Evolutionary conservation across 2,888 invertebrate genomes (phyloP), one percentile per base, ranked within the genome.

Genomic region (Unio pictorum): DNA sequence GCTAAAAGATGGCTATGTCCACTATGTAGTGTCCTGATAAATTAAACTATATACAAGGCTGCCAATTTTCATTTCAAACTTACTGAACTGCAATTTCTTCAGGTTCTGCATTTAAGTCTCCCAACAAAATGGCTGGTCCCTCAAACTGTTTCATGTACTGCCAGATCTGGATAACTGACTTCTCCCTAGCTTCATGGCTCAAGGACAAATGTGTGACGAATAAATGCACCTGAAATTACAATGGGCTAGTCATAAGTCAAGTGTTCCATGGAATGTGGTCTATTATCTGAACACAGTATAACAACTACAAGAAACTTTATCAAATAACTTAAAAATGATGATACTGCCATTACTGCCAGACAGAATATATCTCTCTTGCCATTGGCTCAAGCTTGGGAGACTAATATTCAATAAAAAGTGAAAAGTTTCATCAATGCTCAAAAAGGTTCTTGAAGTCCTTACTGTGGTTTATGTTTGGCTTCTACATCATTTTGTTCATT

Each of bases 21-120:
- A 30, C 5, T 30, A 30, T 30, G 30, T 30, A 30, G 34, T 45
- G 45, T 11, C 45, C 11, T 15, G 45, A 45, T 45, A 15, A 45
- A 45, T 11, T 2, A 15, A 45, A 15, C 45, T 15, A 15, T 45
- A 45, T 45, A 11, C 11, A 45, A 45, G 3, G 11, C 45, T 45
- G 45, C 45, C 45, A 45, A 11, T 15, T 45, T 45, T 45, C 15
- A 15, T 15, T 45, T 45, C 45, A 15, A 11, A 68, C 74, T 66
- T 74, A 85, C 85, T 74, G 76, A n/a, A 86, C 76, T 56, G 84
- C 80, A 30, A 65, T 75, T 73, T 86, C 84, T 59, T 83, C 76
- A 55, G 83, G 83, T 70, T 83, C 81, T 56, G 85, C 83, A 77
- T 86, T 86, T 45, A 85, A 79, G 71, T 86, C 86, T 34, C 86